Base-by-base conservation (phyloP, 1,140 invertebrate species). In the Microvelia longipes region DNA sequence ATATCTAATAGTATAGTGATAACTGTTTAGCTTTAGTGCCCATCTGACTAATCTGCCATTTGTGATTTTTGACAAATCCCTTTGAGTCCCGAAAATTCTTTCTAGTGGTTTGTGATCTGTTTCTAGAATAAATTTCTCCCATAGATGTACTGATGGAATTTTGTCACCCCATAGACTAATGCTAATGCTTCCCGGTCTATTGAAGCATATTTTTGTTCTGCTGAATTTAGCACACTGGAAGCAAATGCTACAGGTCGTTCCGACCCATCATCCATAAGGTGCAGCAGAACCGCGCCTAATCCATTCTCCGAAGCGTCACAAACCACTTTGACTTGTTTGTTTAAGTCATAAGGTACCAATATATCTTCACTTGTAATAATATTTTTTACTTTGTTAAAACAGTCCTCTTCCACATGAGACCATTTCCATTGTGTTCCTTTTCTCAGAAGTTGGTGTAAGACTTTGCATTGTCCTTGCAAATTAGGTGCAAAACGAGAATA, bases 121-220 rank as follows among this genome's bases (percentile, higher is more conserved):
- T 60, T 75, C 70, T 19, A 84, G 70, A 5, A 75, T 75, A 76
- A 85, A 86, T 24, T 76, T 24, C 77, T 71, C 29, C 84, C 83
- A 73, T 77, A 80, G 1, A 87, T 67, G 73, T 81, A 86, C 35
- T 82, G 73, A 30, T 83, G 77, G 75, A 85, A 85, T 74, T 81
- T 81, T 69, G 79, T 78, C 2, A 86, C 77, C 2, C 78, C 80
- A 74, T 77, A 85, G 1, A 84, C 71, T 14, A 86, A 79, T 1
- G 79, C 78, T n/a, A 83, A 73, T 5, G 80, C 81, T 77, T 87
- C 83, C 73, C 80, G 83, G 30, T 87, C 81, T 28, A 83, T 80
- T 71, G 82, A 80, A 13, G 78, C 71, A 67, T 85, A 83, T 68
- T 80, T 82, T 73, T 76, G 72, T 73, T 85, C 79, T 2, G 80